These are phyloP conservation scores for Porites australiensis DNA, from an alignment of 64 coral and sea anemone species.

Conservation along the genomic window DNA sequence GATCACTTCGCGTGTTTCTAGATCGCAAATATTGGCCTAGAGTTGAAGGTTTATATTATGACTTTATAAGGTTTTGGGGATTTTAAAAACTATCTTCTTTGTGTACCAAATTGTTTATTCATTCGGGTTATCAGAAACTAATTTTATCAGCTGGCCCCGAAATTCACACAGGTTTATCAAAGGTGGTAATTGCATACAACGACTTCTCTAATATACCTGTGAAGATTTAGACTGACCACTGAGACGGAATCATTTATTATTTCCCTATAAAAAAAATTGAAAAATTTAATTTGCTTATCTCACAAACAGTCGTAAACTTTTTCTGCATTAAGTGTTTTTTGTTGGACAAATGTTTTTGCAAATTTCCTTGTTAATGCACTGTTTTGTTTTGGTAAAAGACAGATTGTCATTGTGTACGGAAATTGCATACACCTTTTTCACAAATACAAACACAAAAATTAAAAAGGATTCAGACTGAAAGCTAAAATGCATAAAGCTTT, in stretches of 20 bases:
- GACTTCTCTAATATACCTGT: neutral
- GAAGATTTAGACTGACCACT: neutral
- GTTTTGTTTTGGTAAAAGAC: neutral
- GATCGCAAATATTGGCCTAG: slow-evolving; percentile 16
- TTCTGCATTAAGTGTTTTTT: neutral
- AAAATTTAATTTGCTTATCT: no score
- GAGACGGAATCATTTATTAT: neutral
- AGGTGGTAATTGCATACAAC: neutral
- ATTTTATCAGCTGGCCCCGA: neutral
- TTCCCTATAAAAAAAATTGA: neutral
- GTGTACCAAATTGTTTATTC: neutral
- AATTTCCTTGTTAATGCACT: neutral
- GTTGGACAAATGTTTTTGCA: neutral
- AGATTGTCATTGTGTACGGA: no score
- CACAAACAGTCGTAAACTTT: no score
- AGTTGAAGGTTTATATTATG: neutral
- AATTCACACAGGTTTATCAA: neutral
- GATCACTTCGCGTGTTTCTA: neutral
- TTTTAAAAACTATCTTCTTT: neutral
- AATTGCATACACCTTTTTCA: no score
- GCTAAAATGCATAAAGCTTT: no score
- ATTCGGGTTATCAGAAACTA: neutral
- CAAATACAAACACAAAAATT: no score
- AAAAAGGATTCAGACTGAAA: no score
- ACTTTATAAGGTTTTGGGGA: neutral